phyloP scores from a whole-genome alignment of 2,113 vertebrate genomes.

The Halichoerus grypus region DNA sequence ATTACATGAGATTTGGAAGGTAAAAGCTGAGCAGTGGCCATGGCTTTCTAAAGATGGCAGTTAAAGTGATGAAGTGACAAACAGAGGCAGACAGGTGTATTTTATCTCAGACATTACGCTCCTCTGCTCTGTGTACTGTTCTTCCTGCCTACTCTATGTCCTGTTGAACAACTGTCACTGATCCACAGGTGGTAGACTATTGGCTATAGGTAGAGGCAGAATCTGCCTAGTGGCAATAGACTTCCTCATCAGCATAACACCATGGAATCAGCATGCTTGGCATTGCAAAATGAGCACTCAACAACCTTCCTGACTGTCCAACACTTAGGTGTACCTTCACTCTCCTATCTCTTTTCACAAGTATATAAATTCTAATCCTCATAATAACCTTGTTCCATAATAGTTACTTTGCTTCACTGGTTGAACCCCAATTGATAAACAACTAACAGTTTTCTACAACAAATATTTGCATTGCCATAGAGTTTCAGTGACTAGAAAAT shows the following conservation, averaged over 20 bases:
- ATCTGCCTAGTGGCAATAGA: background rate
- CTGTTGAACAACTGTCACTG: background rate
- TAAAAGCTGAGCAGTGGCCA: background rate
- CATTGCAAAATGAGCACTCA: background rate
- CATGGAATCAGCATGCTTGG: background rate
- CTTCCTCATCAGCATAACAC: background rate
- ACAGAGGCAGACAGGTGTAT: background rate
- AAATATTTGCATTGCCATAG: background rate
- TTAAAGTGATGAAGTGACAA: background rate
- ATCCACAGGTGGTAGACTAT: too few species aligned
- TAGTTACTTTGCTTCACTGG: background rate
- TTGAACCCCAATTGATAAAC: background rate
- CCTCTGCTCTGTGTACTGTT: background rate
- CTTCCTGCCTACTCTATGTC: background rate
- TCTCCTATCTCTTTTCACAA: background rate
- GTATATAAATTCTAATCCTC: background rate
- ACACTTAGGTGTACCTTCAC: background rate
- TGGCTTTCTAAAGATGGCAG: background rate
- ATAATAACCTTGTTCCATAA: background rate
- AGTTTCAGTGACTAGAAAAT: background rate
- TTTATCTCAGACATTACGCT: background rate
- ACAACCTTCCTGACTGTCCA: background rate
- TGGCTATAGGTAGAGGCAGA: background rate
- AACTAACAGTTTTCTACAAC: background rate
- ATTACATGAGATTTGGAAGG: background rate